phyloP scores from a whole-genome alignment of 2,888 invertebrate genomes.

The Aplocera efformata region DNA sequence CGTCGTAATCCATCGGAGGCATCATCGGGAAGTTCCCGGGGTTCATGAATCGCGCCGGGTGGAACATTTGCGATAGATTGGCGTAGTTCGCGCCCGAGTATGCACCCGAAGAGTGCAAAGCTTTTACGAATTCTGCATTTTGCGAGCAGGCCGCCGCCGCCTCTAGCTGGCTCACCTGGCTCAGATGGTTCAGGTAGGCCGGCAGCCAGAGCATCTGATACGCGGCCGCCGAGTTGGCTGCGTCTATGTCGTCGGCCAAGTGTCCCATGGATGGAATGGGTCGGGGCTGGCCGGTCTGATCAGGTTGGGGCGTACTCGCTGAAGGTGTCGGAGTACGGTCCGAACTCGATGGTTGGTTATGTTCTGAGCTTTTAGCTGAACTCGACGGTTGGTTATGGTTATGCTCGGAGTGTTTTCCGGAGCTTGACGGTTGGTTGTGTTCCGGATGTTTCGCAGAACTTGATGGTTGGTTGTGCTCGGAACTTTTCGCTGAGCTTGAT shows the following conservation, averaged over 20 bases:
- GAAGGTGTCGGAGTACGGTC: constrained; percentile 6
- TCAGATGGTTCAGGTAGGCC: constrained; percentile 51
- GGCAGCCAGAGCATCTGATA: constrained; percentile 89
- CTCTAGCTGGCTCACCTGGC: constrained; percentile 77
- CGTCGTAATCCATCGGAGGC: constrained; percentile 75
- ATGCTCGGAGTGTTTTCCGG: too few species aligned
- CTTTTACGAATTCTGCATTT: constrained; percentile 81
- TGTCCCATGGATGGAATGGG: constrained; percentile 62
- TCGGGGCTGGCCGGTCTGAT: constrained; percentile 50
- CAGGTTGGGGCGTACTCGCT: constrained; percentile 23
- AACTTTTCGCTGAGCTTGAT: background rate
- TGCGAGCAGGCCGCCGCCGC: constrained; percentile 79
- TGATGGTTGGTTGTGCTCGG: constrained; percentile 6
- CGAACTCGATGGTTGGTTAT: constrained; percentile 6
- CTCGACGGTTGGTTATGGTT: too few species aligned
- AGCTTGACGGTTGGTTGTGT: too few species aligned
- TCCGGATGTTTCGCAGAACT: background rate
- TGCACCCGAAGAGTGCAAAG: constrained; percentile 73
- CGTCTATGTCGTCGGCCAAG: constrained; percentile 83
- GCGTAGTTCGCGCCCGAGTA: constrained; percentile 70
- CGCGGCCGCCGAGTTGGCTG: constrained; percentile 84
- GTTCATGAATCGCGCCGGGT: constrained; percentile 62
- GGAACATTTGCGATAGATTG: constrained; percentile 76
- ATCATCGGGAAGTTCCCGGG: constrained; percentile 64
- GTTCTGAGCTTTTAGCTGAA: constrained; percentile 1